These are phyloP conservation scores for Pardalotus punctatus DNA, from an alignment of 2,113 vertebrate genomes.

Conservation along the genomic window DNA sequence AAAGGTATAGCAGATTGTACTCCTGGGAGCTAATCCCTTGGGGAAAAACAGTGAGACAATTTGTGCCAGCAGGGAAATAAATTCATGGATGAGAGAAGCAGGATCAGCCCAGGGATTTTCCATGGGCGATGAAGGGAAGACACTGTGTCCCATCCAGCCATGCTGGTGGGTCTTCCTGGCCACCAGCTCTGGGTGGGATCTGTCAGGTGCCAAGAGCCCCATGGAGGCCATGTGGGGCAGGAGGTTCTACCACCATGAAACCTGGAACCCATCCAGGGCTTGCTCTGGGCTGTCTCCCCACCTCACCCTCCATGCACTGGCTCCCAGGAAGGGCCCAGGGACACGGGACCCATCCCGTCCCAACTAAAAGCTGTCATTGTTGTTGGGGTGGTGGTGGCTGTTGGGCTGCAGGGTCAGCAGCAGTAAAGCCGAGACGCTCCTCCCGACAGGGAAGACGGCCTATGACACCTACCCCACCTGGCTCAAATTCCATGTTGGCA, in stretches of 20 bases:
- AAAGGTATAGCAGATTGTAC: neutral
- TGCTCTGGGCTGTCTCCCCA: neutral
- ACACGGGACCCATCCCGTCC: accelerated
- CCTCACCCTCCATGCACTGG: neutral
- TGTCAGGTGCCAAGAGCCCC: neutral
- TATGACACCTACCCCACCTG: slow-evolving; percentile 70
- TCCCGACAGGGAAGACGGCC: slow-evolving; percentile 65
- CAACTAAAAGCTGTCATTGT: neutral
- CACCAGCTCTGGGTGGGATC: neutral
- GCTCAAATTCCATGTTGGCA: slow-evolving; percentile 80
- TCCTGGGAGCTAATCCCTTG: neutral
- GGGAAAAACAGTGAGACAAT: neutral
- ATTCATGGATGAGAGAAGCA: neutral
- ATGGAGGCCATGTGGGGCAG: neutral
- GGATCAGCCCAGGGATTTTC: neutral
- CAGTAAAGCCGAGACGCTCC: slow-evolving; percentile 64
- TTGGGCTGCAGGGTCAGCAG: slow-evolving; percentile 70
- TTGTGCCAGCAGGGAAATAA: neutral
- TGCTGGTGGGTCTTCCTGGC: neutral
- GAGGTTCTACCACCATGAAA: neutral
- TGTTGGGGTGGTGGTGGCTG: slow-evolving; percentile 32
- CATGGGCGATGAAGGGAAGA: neutral
- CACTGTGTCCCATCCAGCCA: accelerated
- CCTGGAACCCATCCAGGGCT: neutral
- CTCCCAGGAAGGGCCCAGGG: neutral